Evolutionary conservation across 1,140 invertebrate species (phyloP), one percentile per base, ranked within the genome.

Genomic region (Gonioctena quinquepunctata): DNA sequence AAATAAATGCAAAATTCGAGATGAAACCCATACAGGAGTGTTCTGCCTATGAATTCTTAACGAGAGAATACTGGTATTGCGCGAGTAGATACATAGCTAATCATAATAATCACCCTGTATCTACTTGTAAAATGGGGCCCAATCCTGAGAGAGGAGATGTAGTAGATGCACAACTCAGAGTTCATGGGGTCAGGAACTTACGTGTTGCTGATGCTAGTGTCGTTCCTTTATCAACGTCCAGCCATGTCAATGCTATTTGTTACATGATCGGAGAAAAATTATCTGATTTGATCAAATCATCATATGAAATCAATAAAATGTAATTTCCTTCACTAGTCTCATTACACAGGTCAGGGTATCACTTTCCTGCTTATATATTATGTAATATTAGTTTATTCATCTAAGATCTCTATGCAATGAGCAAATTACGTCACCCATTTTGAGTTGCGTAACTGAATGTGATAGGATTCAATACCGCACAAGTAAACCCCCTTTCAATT

Each of bases 211-310:
- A 86, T 75, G 83, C 81, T 21, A 84, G 82, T 26, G 78, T 85
- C 49, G 84, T 85, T 87, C 90, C 93, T 0, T 82, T 82, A 1
- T 86, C 92, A n/a, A 85, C 90, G 5, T 87, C 85, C 3, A 91
- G 88, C 1, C 92, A 94, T 75, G 88, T 90, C 0, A 92, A 91
- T 68, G 91, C 90, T 0, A 88, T 89, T 0, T 88, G 90, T 5
- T 87, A 89, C 49, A 95, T 96, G 94, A 91, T 96, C 60, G 95
- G 88, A 0, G 94, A 97, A 81, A 94, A 94, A 78, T 92, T 87
- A n/a, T n/a, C n/a, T n/a, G n/a, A n/a, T n/a, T n/a, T n/a, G n/a
- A n/a, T n/a, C n/a, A n/a, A 0, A 89, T 93, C n/a, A n/a, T n/a
- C n/a, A n/a, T n/a, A n/a, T n/a, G n/a, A n/a, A n/a, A n/a, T n/a